phyloP scores from a whole-genome alignment of 2,113 vertebrate genomes.

The Oncorhynchus gorbuscha region DNA sequence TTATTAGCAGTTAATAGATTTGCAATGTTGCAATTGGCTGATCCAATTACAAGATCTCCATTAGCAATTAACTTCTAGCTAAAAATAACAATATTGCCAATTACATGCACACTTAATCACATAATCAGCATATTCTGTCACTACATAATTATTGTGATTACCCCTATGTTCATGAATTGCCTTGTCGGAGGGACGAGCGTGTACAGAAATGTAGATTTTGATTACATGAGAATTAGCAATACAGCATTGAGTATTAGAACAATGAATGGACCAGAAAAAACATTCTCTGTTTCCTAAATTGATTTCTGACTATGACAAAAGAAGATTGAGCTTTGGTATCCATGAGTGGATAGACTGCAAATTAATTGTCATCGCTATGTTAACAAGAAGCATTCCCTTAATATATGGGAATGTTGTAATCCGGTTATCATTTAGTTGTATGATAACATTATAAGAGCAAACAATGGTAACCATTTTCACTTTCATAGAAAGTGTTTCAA shows the following conservation, averaged over 20 bases:
- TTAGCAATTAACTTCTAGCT: constrained; percentile 85
- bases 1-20: constrained; percentile 84
- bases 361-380: constrained; percentile 70
- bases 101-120: constrained; percentile 83
- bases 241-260: constrained; percentile 62
- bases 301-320: constrained; percentile 71
- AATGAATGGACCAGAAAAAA: constrained; percentile 71
- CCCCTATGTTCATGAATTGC: constrained; percentile 77
- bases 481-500: background rate
- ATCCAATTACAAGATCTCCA: constrained; percentile 83
- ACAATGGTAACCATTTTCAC: background rate
- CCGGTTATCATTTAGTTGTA: background rate
- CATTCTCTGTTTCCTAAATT: constrained; percentile 70
- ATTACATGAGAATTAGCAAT: constrained; percentile 74
- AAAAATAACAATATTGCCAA: constrained; percentile 86
- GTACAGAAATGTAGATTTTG: constrained; percentile 77
- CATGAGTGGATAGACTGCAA: constrained; percentile 75
- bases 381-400: constrained; percentile 45
- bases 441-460: background rate
- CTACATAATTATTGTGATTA: constrained; percentile 83
- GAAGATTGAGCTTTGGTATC: constrained; percentile 45
- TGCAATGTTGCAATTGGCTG: constrained; percentile 80
- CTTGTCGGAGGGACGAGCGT: constrained; percentile 76
- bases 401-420: background rate
- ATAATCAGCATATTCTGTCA: constrained; percentile 83